Conservation (phyloP, 2,888 invertebrate species). For the Acanthosoma haemorrhoidale region DNA sequence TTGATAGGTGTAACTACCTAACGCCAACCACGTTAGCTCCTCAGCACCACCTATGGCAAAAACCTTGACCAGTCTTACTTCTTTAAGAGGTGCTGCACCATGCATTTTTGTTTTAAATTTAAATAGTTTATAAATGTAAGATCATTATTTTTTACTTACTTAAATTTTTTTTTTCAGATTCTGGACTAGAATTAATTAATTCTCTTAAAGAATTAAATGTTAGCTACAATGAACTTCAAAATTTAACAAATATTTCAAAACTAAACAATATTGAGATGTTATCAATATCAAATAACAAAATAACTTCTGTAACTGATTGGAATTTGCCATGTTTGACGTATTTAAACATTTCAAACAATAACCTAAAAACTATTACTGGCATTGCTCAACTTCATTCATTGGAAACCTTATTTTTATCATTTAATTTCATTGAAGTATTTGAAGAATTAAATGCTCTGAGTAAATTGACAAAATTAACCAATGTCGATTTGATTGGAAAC, state of each 20-base stretch:
- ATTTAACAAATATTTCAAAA: constrained; percentile 69
- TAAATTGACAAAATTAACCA: constrained; percentile 77
- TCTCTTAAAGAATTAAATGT: constrained; percentile 64
- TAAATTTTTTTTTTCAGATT: constrained; percentile 22
- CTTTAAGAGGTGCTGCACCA: no score
- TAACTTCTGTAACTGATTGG: constrained; percentile 66
- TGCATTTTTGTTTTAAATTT: no score
- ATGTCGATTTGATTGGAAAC: constrained; percentile 82
- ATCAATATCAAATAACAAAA: constrained; percentile 73
- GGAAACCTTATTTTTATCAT: constrained; percentile 77
- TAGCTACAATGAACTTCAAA: constrained; percentile 63
- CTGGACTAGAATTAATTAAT: constrained; percentile 47
- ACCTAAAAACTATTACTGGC: constrained; percentile 63
- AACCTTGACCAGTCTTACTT: no score
- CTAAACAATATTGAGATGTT: constrained; percentile 70
- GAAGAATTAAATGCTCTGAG: constrained; percentile 76
- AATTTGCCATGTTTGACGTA: constrained; percentile 85
- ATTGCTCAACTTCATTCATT: constrained; percentile 81
- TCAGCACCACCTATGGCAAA: no score
- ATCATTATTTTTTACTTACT: no score
- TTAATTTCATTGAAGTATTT: constrained; percentile 74
- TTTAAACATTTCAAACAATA: constrained; percentile 80
- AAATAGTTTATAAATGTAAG: no score
- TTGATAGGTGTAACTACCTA: no score
- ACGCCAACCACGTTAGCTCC: no score